These are phyloP conservation scores for Porites evermanni DNA, from an alignment of 92 coral and sea anemone genomes.

Conservation along the genomic window DNA sequence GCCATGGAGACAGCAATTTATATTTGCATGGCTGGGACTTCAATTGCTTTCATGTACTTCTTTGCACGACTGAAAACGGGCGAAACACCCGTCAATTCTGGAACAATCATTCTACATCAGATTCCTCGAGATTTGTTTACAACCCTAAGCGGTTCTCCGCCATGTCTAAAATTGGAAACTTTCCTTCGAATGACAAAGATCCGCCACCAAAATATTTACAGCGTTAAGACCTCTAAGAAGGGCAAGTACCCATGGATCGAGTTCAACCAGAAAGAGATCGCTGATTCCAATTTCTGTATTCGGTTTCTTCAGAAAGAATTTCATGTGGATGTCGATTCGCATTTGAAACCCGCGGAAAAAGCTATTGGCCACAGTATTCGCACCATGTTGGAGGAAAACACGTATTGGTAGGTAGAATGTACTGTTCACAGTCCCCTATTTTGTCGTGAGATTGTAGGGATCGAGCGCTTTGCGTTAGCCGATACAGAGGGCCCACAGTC, in stretches of 20 bases:
- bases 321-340: constrained; percentile 52
- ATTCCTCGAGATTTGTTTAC: constrained; percentile 21
- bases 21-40: neutral
- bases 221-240: constrained; percentile 47
- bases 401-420: constrained; percentile 46
- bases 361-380: constrained; percentile 60
- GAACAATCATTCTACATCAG: constrained; percentile 27
- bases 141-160: constrained; percentile 63
- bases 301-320: constrained; percentile 65
- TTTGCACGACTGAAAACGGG: neutral
- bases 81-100: neutral
- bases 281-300: constrained; percentile 69
- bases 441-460: too few species aligned
- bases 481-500: too few species aligned
- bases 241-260: constrained; percentile 73
- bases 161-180: constrained; percentile 84
- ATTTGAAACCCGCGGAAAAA: constrained; percentile 44
- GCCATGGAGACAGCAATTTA: neutral
- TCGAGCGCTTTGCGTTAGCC: too few species aligned
- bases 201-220: constrained; percentile 70
- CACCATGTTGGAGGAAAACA: constrained; percentile 74
- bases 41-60: neutral
- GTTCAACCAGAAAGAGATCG: constrained; percentile 52
- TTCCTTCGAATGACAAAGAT: constrained; percentile 82
- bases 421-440: too few species aligned